Evolutionary conservation across 2,888 invertebrate species (phyloP).

Genomic region (Aquatica leii): DNA sequence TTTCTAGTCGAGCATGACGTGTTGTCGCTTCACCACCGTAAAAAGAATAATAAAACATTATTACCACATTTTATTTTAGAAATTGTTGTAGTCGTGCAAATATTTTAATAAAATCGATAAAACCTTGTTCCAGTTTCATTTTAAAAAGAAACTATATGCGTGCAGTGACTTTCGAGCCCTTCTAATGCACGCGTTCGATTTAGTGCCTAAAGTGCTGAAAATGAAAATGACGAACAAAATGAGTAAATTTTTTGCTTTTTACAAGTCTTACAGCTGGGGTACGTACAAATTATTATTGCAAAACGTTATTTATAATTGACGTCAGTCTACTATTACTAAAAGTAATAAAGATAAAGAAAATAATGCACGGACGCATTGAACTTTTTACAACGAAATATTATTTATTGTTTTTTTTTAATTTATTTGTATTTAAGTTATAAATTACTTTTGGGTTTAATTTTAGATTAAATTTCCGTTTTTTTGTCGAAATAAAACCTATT

Average conservation of each 20-base stretch:
- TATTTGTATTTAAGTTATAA: too few relatives aligned
- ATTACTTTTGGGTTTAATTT: too few relatives aligned
- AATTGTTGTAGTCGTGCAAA: conserved; percentile 13
- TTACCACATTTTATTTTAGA: not conserved
- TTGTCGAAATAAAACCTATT: too few relatives aligned
- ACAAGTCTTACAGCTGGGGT: conserved; percentile 7
- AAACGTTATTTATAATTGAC: too few relatives aligned
- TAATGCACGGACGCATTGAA: too few relatives aligned
- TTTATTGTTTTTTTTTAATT: too few relatives aligned
- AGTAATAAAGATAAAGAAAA: too few relatives aligned
- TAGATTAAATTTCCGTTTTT: too few relatives aligned
- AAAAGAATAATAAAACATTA: too few relatives aligned
- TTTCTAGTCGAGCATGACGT: conserved; percentile 3
- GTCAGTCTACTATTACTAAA: too few relatives aligned
- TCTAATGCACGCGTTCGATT: not conserved
- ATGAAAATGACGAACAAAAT: conserved; percentile 3
- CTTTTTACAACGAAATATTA: too few relatives aligned
- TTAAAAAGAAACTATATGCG: not conserved
- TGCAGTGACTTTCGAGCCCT: not conserved
- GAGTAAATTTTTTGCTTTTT: not conserved
- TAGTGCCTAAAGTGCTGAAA: not conserved
- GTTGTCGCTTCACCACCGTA: too few relatives aligned
- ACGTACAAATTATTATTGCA: not conserved
- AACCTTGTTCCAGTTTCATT: conserved; percentile 17
- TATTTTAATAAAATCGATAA: conserved; percentile 20